These are phyloP conservation scores for Mustela nigripes DNA, from an alignment of 2,113 vertebrate species.

Conservation along the genomic window DNA sequence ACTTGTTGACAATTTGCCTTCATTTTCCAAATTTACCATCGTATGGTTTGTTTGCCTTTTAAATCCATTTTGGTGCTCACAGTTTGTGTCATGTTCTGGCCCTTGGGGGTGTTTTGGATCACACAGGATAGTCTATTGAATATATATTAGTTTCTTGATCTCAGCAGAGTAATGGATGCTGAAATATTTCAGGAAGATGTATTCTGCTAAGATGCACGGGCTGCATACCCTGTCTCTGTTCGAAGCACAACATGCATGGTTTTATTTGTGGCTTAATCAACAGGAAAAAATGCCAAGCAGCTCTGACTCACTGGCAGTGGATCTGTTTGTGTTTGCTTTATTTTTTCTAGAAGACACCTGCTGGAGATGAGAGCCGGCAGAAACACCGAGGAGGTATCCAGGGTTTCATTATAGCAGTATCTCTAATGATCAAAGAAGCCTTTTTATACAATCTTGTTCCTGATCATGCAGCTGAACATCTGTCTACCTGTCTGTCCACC, in stretches of 20 bases:
- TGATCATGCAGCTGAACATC: slow-evolving; percentile 72
- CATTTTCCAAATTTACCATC: slow-evolving; percentile 46
- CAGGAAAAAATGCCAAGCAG: slow-evolving; percentile 52
- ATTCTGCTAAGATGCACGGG: not conserved
- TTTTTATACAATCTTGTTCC: slow-evolving; percentile 76
- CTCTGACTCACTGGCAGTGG: slow-evolving; percentile 67
- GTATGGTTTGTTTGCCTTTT: slow-evolving; percentile 20
- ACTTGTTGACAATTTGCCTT: not conserved
- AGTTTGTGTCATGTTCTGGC: slow-evolving; percentile 59
- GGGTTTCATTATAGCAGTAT: slow-evolving; percentile 74
- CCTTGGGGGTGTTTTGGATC: slow-evolving; percentile 70
- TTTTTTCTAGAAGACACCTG: slow-evolving; percentile 75
- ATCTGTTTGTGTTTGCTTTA: slow-evolving; percentile 67
- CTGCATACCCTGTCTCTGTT: not conserved
- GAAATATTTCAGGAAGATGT: slow-evolving; percentile 66
- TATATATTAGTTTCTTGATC: slow-evolving; percentile 70
- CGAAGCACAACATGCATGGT: slow-evolving; percentile 70
- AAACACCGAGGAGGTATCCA: slow-evolving; percentile 75
- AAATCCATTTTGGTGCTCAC: slow-evolving; percentile 42
- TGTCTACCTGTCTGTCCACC: slow-evolving; percentile 85
- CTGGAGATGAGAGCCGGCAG: slow-evolving; percentile 79
- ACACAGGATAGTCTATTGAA: slow-evolving; percentile 56
- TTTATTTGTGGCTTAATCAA: slow-evolving; percentile 81
- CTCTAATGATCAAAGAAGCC: slow-evolving; percentile 83
- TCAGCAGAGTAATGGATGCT: slow-evolving; percentile 5